Conservation (phyloP, 2,113 vertebrate genomes). For the Bombycilla garrulus region DNA sequence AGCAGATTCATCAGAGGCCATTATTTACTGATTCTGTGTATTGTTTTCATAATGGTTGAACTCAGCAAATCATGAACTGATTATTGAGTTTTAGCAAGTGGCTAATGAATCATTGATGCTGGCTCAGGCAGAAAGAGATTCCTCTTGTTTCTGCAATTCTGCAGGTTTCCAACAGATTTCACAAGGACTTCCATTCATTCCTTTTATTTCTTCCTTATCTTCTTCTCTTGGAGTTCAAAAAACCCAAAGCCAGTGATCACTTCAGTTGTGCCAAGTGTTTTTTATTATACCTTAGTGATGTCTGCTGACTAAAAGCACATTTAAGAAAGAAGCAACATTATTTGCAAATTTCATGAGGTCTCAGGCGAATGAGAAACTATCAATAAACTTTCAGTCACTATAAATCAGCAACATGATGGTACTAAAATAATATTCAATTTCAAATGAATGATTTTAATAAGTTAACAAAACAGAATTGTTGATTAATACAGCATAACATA, state of each 20-base stretch:
- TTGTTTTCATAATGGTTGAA: constrained; percentile 61
- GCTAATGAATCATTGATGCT: constrained; percentile 66
- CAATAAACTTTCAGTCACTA: not conserved
- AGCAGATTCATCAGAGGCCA: constrained; percentile 53
- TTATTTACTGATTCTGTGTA: constrained; percentile 65
- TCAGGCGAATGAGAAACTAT: not conserved
- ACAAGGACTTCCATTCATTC: not conserved
- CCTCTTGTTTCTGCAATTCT: constrained; percentile 31
- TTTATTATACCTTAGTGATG: not conserved
- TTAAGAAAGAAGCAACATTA: not conserved
- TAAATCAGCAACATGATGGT: not conserved
- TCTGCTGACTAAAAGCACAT: not conserved
- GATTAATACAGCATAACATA: constrained; percentile 18
- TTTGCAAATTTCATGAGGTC: not conserved
- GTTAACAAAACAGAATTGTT: constrained; percentile 4
- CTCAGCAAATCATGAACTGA: constrained; percentile 59
- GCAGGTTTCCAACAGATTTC: constrained; percentile 38
- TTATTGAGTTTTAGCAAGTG: constrained; percentile 62
- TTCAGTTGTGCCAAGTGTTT: not conserved
- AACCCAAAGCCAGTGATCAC: not conserved
- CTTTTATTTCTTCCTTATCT: not conserved
- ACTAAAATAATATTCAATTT: not conserved
- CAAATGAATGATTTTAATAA: constrained; percentile 11
- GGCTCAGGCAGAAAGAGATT: constrained; percentile 39
- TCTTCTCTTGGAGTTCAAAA: not conserved